These are phyloP conservation scores for Gadus macrocephalus DNA, from an alignment of 2,113 vertebrate genomes.

Conservation along the genomic window DNA sequence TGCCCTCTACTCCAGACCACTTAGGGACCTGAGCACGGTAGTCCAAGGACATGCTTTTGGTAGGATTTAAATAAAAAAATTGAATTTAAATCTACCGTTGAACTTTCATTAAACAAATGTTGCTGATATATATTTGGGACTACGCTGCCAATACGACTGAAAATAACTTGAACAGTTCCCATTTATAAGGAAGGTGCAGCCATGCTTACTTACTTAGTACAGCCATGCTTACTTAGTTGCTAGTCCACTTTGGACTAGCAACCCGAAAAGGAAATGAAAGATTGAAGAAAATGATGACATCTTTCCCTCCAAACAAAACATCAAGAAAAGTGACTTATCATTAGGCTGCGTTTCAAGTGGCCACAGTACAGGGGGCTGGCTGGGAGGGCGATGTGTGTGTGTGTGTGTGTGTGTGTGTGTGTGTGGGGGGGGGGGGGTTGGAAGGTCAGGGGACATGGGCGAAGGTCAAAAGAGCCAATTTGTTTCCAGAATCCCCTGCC, in stretches of 20 bases:
- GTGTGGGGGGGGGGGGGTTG: conserved; percentile 38
- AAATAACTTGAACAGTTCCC: too few species aligned
- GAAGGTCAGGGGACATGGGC: conserved; percentile 53
- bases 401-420: not conserved
- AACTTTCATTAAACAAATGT: too few species aligned
- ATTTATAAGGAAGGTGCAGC: too few species aligned
- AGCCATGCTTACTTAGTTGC: too few species aligned
- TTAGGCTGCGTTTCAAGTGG: conserved; percentile 69
- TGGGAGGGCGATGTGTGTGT: not conserved
- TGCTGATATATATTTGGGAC: too few species aligned
- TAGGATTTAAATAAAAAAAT: conserved; percentile 60
- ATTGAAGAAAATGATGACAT: not conserved
- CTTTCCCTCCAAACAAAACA: not conserved
- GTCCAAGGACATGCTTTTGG: conserved; percentile 41
- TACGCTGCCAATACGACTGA: too few species aligned
- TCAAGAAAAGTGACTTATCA: conserved; percentile 60
- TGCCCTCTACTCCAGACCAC: not conserved
- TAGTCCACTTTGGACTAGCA: too few species aligned
- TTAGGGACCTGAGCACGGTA: conserved; percentile 17
- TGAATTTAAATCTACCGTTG: too few species aligned
- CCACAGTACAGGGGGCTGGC: too few species aligned
- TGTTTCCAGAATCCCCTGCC: conserved; percentile 67
- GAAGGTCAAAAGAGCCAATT: conserved; percentile 81
- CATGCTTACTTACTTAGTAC: too few species aligned
- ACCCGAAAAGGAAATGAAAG: too few species aligned